Percentiles rank a stretch among this genome's conserved stretches.
phyloP scores from a whole-genome alignment of 2,888 invertebrate species.

The Acheta domesticus region DNA sequence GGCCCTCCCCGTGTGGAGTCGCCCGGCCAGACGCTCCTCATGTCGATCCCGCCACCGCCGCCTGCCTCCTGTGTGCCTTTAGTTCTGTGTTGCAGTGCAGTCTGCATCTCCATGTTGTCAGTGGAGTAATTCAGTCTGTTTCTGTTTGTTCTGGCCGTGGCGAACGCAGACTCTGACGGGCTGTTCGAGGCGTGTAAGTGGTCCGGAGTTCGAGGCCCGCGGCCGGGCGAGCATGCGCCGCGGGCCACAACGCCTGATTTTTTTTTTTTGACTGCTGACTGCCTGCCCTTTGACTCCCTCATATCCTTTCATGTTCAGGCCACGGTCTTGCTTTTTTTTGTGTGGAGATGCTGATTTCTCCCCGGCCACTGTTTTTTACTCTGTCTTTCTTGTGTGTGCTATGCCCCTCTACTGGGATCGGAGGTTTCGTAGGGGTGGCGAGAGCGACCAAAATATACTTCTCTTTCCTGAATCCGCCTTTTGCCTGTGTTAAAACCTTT shows the following conservation, averaged over 20 bases:
- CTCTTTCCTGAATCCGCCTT: not conserved
- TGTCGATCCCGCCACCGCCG: not conserved
- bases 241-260: slow-evolving; percentile 21
- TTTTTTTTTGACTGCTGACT: slow-evolving; percentile 29
- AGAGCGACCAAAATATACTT: not conserved
- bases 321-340: not conserved
- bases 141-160: slow-evolving; percentile 45
- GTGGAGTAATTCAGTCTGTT: slow-evolving; percentile 32
- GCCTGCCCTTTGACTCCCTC: slow-evolving; percentile 25
- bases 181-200: slow-evolving; percentile 51
- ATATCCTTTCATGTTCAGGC: not conserved
- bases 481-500: not conserved
- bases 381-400: slow-evolving; percentile 18
- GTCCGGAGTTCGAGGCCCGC: slow-evolving; percentile 44
- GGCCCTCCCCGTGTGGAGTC: too few relatives aligned
- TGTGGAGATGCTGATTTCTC: slow-evolving; percentile 4
- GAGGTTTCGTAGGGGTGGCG: not conserved
- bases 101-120: slow-evolving; percentile 2
- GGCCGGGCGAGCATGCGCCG: slow-evolving; percentile 18
- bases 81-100: slow-evolving; percentile 18
- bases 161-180: slow-evolving; percentile 49
- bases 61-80: not conserved
- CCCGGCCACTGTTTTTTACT: not conserved
- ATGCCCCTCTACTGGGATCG: not conserved
- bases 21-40: not conserved